phyloP scores from a whole-genome alignment of 2,113 vertebrate species.

The Tyrannus savana region DNA sequence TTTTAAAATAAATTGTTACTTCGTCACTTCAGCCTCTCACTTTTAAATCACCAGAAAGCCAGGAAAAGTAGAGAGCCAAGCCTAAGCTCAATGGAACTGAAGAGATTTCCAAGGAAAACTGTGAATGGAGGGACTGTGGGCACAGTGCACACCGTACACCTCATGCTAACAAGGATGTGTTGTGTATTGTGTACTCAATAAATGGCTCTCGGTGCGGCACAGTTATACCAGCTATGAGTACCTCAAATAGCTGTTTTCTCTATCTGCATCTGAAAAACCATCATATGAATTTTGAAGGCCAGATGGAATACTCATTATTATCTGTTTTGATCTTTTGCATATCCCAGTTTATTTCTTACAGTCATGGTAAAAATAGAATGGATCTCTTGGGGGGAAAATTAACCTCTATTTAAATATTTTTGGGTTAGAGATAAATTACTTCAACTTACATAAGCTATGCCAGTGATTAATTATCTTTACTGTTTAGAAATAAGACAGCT shows the following conservation, averaged over 20 bases:
- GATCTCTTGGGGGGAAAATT: not conserved
- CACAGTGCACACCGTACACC: fast-evolving
- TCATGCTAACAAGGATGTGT: not conserved
- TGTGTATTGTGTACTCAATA: not conserved
- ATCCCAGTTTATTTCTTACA: not conserved
- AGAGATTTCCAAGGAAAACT: not conserved
- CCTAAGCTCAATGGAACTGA: not conserved
- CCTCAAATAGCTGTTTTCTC: not conserved
- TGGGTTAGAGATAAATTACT: not conserved
- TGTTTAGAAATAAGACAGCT: not conserved
- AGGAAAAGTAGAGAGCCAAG: not conserved
- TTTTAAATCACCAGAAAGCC: not conserved
- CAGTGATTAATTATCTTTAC: not conserved
- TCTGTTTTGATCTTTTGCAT: not conserved
- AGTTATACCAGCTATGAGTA: not conserved
- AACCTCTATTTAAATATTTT: not conserved
- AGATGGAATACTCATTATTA: not conserved
- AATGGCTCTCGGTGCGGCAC: not conserved
- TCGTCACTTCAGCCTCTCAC: not conserved
- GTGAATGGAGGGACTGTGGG: not conserved
- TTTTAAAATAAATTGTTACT: not conserved
- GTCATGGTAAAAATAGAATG: not conserved
- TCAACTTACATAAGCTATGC: not conserved
- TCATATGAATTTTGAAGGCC: not conserved
- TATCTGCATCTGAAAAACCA: not conserved